These are phyloP conservation scores for Augochlora pura DNA, from an alignment of 1,140 invertebrate species.

Conservation along the genomic window DNA sequence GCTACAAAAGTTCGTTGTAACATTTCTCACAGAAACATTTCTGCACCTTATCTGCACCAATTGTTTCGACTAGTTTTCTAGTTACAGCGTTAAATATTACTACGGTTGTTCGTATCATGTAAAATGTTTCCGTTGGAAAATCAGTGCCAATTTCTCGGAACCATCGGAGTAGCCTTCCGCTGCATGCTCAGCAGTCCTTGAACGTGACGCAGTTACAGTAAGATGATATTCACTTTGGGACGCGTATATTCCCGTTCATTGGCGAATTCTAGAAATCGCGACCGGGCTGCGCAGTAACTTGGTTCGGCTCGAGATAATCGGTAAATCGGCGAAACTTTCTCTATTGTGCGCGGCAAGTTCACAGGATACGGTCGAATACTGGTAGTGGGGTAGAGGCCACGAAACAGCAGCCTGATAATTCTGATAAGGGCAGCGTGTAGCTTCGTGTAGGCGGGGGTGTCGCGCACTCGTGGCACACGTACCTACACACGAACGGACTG, in stretches of 20 bases:
- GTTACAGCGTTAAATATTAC: too few species aligned
- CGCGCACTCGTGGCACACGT: slow-evolving; percentile 25
- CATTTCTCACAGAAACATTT: too few species aligned
- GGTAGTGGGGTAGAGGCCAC: slow-evolving; percentile 8
- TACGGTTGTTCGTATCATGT: too few species aligned
- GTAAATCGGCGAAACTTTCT: slow-evolving; percentile 58
- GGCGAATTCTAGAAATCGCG: slow-evolving; percentile 37
- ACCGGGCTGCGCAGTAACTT: slow-evolving; percentile 13
- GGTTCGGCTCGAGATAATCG: slow-evolving; percentile 57
- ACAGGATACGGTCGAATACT: slow-evolving; percentile 20
- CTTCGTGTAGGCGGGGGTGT: slow-evolving; percentile 20
- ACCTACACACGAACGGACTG: slow-evolving; percentile 27
- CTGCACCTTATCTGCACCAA: too few species aligned
- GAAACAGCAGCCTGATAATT: slow-evolving; percentile 60
- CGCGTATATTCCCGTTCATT: slow-evolving; percentile 18
- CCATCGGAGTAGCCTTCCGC: neutral
- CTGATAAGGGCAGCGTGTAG: slow-evolving; percentile 55
- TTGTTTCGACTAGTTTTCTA: too few species aligned
- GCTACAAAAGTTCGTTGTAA: too few species aligned
- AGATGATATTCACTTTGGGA: slow-evolving; percentile 17
- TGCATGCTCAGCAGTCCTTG: neutral
- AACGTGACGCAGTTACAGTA: slow-evolving; percentile 16
- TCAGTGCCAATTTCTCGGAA: too few species aligned
- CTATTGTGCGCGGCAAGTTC: slow-evolving; percentile 59
- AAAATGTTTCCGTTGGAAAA: too few species aligned